phyloP scores from a whole-genome alignment of 35 echinoderm and acorn worm species.

The Heliocidaris erythrogramma region DNA sequence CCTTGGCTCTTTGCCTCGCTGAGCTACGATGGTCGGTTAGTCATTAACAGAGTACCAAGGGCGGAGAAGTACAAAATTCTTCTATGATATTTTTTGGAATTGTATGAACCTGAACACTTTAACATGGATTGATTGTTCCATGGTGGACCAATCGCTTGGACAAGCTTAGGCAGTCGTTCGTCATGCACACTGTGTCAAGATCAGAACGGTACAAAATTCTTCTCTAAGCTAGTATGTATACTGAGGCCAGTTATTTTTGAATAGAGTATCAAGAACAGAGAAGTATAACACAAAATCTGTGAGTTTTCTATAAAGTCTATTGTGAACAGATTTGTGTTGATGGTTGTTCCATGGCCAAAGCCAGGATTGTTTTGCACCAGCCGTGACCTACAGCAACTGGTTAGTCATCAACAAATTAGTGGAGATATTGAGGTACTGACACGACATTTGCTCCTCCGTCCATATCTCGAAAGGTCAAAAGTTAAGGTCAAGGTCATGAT shows the following conservation, averaged over 20 bases:
- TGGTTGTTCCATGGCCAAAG: too few species aligned
- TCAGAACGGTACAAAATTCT: neutral
- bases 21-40: slow-evolving; percentile 93
- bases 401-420: too few species aligned
- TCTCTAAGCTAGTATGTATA: neutral
- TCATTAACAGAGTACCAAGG: slow-evolving; percentile 95
- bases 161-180: neutral
- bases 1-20: slow-evolving; percentile 98
- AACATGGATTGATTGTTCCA: too few species aligned
- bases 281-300: slow-evolving; percentile 87
- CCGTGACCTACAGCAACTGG: too few species aligned
- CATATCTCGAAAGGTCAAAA: too few species aligned
- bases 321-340: too few species aligned
- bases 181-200: neutral
- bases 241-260: slow-evolving; percentile 48
- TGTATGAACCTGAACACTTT: too few species aligned
- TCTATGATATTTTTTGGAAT: slow-evolving; percentile 47
- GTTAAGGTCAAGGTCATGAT: too few species aligned
- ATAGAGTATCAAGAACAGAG: slow-evolving; percentile 83
- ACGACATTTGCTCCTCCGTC: too few species aligned
- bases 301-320: slow-evolving; percentile 6
- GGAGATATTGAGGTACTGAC: too few species aligned
- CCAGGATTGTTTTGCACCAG: too few species aligned
- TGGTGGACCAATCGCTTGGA: slow-evolving; percentile 16
- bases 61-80: slow-evolving; percentile 97